A percentile compares a stretch with the other conserved stretches of the same genome.
These are phyloP conservation scores for Drosophila quadrilineata DNA, from an alignment of 1,140 invertebrate genomes.

Conservation along the genomic window DNA sequence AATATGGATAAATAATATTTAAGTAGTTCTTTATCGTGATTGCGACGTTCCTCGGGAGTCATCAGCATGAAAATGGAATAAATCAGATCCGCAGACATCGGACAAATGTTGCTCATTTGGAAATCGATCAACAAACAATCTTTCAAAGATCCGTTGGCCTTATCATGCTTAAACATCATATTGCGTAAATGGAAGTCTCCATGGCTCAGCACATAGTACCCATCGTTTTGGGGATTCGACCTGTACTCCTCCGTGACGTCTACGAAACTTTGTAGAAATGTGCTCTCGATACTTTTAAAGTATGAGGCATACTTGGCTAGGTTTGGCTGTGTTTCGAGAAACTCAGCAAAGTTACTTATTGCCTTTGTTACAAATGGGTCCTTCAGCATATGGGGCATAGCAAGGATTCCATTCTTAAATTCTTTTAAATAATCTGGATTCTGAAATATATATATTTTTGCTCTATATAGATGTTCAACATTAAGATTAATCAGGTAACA, in stretches of 20 bases:
- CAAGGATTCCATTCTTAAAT: too few species aligned
- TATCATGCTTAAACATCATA: constrained; percentile 53
- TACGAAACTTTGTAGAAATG: too few species aligned
- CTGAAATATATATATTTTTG: too few species aligned
- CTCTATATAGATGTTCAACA: too few species aligned
- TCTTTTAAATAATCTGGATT: too few species aligned
- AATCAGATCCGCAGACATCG: constrained; percentile 40
- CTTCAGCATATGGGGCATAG: too few species aligned
- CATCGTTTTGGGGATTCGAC: not conserved
- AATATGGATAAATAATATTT: constrained; percentile 42
- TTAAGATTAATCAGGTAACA: too few species aligned
- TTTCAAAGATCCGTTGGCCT: constrained; percentile 3
- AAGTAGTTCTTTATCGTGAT: constrained; percentile 21
- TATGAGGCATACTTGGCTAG: constrained; percentile 42
- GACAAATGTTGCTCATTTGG: constrained; percentile 52
- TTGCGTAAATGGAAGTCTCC: constrained; percentile 65
- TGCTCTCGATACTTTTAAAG: constrained; percentile 35
- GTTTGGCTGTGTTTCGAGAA: too few species aligned
- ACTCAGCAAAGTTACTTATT: too few species aligned
- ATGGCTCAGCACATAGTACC: constrained; percentile 54
- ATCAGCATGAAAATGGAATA: constrained; percentile 59
- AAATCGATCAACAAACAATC: constrained; percentile 65
- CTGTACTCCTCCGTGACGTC: constrained; percentile 52
- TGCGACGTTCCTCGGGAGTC: constrained; percentile 14
- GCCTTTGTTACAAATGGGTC: too few species aligned